phyloP scores from a whole-genome alignment of 2,797 vertebrate genomes.

The Ctenochaetus hawaiiensis region DNA sequence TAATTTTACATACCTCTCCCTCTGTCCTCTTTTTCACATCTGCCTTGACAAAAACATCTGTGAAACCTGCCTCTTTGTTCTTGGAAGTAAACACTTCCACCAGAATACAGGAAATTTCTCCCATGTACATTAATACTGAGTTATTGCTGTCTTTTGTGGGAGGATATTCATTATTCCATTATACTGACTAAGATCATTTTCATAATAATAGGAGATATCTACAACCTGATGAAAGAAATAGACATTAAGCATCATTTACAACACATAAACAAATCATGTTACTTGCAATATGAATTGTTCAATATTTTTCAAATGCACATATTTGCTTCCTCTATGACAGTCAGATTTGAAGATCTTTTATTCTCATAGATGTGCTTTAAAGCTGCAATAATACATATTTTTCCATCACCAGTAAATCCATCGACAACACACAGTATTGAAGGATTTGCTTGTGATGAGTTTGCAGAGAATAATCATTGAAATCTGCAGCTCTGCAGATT shows the following conservation, averaged over 20 bases:
- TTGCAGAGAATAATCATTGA: not conserved
- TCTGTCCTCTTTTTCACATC: conserved; percentile 80
- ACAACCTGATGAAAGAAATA: not conserved
- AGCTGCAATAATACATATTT: not conserved
- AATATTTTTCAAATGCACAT: not conserved
- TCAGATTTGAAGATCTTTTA: not conserved
- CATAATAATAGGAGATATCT: not conserved
- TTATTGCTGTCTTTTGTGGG: conserved; percentile 13
- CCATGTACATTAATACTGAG: conserved; percentile 5
- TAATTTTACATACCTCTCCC: conserved; percentile 13
- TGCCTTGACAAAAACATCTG: conserved; percentile 71
- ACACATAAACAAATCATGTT: not conserved
- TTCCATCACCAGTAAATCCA: not conserved
- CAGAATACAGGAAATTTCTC: conserved; percentile 21
- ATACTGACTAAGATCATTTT: not conserved
- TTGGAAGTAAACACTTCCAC: conserved; percentile 37
- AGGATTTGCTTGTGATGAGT: not conserved
- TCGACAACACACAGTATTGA: no score
- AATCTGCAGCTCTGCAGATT: no score
- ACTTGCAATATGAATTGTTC: not conserved
- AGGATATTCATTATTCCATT: conserved; percentile 11
- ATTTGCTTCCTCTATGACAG: not conserved
- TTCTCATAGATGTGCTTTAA: not conserved
- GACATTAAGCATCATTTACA: not conserved
- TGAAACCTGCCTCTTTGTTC: conserved; percentile 22